These are phyloP conservation scores for Fopius arisanus DNA, from an alignment of 1,140 invertebrate species.

Conservation along the genomic window DNA sequence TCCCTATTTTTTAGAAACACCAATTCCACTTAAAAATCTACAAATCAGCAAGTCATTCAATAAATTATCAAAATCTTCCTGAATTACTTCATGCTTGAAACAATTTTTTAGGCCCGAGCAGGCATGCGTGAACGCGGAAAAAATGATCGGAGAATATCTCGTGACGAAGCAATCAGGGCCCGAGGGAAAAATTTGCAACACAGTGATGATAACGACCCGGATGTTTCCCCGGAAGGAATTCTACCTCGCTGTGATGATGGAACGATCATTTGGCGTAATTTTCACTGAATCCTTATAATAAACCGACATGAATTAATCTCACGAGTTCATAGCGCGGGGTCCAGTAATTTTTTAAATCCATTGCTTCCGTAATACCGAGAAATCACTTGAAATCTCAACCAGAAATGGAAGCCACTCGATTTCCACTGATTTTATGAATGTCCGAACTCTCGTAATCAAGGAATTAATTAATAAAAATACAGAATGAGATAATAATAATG, in stretches of 20 bases:
- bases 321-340: too few relatives aligned
- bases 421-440: too few relatives aligned
- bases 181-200: constrained; percentile 90
- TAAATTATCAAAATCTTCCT: too few relatives aligned
- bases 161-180: constrained; percentile 97
- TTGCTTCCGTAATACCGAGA: too few relatives aligned
- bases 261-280: constrained; percentile 87
- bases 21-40: too few relatives aligned
- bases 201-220: constrained; percentile 95
- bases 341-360: too few relatives aligned
- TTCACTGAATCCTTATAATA: not conserved
- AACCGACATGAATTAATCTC: not conserved
- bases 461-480: not conserved
- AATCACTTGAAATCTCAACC: not conserved
- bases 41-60: too few relatives aligned
- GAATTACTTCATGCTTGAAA: constrained; percentile 14
- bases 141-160: constrained; percentile 92
- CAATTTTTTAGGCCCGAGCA: constrained; percentile 78
- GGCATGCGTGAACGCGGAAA: constrained; percentile 80
- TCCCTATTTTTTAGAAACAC: too few relatives aligned
- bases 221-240: constrained; percentile 95
- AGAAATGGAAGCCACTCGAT: too few relatives aligned
- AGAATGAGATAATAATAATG: not conserved
- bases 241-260: constrained; percentile 98
- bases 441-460: too few relatives aligned